phyloP scores from a whole-genome alignment of 1,140 invertebrate species.

The Philotrypesis tridentata region DNA sequence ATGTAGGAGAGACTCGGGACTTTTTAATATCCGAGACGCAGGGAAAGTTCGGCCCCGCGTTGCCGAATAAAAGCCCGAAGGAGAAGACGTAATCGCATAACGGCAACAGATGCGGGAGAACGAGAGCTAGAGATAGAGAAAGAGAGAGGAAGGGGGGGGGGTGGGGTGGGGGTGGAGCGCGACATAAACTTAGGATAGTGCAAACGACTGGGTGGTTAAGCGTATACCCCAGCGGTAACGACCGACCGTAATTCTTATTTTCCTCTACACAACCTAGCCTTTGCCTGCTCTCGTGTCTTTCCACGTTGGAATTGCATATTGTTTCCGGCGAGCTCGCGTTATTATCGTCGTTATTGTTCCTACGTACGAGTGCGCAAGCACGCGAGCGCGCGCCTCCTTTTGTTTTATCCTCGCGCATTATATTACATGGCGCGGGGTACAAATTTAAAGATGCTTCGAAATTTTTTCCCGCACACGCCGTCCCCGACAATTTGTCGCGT shows the following conservation, averaged over 20 bases:
- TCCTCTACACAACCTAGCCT: background rate
- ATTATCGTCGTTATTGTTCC: conserved; percentile 31
- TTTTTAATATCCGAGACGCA: conserved; percentile 44
- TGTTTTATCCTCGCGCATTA: background rate
- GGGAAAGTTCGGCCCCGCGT: background rate
- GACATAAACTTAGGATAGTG: conserved; percentile 65
- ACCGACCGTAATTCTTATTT: conserved; percentile 59
- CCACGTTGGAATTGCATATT: conserved; percentile 51
- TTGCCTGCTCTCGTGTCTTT: background rate
- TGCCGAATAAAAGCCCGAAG: conserved; percentile 24
- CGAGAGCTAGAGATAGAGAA: background rate
- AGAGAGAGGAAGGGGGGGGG: too few relatives aligned
- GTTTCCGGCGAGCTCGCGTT: conserved; percentile 41
- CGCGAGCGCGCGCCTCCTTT: background rate
- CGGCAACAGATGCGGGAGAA: conserved; percentile 65
- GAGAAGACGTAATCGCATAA: background rate
- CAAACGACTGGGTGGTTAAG: conserved; percentile 56
- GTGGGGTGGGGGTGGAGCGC: too few relatives aligned
- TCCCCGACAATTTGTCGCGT: too few relatives aligned
- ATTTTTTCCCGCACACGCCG: too few relatives aligned
- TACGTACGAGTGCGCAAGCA: background rate
- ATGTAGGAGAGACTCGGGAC: conserved; percentile 39
- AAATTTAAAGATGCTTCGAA: too few relatives aligned
- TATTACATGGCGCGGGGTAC: too few relatives aligned
- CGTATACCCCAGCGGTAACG: conserved; percentile 47